Percentiles rank a stretch among this genome's conserved stretches.
Conservation (phyloP, 1,140 invertebrate species). For the Lineus longissimus region DNA sequence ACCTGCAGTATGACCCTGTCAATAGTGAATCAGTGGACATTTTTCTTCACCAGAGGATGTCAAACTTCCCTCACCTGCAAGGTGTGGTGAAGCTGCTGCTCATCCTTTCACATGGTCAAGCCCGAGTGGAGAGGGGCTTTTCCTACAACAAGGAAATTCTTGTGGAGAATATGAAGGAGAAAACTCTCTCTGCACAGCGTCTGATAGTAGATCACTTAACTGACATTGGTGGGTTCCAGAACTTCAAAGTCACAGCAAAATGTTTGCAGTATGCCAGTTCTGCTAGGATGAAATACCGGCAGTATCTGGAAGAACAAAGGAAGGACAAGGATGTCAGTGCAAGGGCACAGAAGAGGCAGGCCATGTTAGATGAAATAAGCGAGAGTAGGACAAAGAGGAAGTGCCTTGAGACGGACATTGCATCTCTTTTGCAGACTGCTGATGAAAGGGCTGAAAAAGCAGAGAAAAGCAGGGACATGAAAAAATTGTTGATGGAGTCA, state of each 20-base stretch:
- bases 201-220: constrained; percentile 20
- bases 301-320: neutral
- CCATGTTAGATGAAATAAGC: neutral
- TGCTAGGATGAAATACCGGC: neutral
- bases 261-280: neutral
- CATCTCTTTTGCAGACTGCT: neutral
- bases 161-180: constrained; percentile 25
- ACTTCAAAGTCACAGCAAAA: neutral
- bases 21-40: neutral
- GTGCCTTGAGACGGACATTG: neutral
- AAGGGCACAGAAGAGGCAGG: neutral
- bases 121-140: constrained; percentile 33
- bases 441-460: neutral
- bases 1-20: neutral
- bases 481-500: neutral
- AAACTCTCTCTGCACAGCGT: constrained; percentile 24
- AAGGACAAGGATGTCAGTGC: neutral
- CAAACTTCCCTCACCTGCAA: neutral
- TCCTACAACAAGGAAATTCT: constrained; percentile 28
- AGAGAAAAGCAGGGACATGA: neutral
- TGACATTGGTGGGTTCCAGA: constrained; percentile 14
- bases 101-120: constrained; percentile 31
- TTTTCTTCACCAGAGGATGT: neutral
- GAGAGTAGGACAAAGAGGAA: neutral
- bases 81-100: constrained; percentile 17